Percentiles rank a stretch among this genome's conserved stretches.
Conservation (phyloP, 2,797 vertebrate genomes). For the Psittacula echo region DNA sequence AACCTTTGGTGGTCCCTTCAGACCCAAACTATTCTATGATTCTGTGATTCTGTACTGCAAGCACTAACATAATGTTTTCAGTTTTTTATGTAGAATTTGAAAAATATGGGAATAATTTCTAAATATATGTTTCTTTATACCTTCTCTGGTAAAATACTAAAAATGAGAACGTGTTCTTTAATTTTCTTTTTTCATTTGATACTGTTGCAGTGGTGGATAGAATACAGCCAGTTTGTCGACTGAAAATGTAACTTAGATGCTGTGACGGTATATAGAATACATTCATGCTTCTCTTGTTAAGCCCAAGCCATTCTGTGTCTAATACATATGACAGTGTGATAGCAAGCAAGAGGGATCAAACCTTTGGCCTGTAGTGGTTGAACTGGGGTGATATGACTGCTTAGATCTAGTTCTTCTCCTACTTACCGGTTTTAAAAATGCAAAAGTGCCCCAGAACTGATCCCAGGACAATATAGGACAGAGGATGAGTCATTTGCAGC, state of each 20-base stretch:
- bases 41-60: background rate
- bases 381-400: background rate
- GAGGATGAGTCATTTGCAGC: background rate
- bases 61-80: background rate
- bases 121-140: background rate
- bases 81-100: background rate
- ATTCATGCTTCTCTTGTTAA: background rate
- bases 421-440: background rate
- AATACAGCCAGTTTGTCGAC: background rate
- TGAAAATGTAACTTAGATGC: background rate
- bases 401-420: background rate
- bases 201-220: background rate
- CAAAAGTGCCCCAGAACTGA: background rate
- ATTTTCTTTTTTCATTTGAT: background rate
- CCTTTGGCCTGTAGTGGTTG: background rate
- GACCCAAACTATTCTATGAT: background rate
- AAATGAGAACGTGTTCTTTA: background rate
- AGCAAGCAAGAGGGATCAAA: background rate
- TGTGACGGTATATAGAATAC: background rate
- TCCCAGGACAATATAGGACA: background rate
- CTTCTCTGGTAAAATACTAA: background rate
- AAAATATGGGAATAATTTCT: background rate
- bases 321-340: background rate
- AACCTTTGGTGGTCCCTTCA: background rate
- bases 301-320: background rate